These are phyloP conservation scores for Lithobates pipiens DNA, from an alignment of 2,797 vertebrate species.

Conservation along the genomic window DNA sequence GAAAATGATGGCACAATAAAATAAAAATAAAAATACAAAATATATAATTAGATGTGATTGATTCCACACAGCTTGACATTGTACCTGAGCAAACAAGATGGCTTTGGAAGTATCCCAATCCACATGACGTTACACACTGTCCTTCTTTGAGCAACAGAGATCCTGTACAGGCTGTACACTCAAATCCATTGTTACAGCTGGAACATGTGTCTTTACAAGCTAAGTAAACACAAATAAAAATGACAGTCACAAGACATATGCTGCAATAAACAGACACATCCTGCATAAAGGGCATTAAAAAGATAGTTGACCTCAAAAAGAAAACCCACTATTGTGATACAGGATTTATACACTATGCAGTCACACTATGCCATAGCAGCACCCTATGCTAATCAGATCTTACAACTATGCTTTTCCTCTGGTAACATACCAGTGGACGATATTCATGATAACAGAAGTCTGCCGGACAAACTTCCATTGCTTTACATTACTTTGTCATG, in stretches of 20 bases:
- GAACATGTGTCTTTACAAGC: slow-evolving; percentile 85
- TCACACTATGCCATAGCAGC: too few relatives aligned
- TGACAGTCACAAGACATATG: background rate
- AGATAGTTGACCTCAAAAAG: too few relatives aligned
- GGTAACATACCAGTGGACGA: too few relatives aligned
- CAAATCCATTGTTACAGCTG: slow-evolving; percentile 79
- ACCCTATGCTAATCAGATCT: too few relatives aligned
- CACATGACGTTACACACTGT: slow-evolving; percentile 84
- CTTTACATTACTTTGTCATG: too few relatives aligned
- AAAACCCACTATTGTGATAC: too few relatives aligned
- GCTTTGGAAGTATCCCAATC: slow-evolving; percentile 79
- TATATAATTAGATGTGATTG: background rate
- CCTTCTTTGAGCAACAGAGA: slow-evolving; percentile 76
- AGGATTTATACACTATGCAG: too few relatives aligned
- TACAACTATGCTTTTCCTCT: too few relatives aligned
- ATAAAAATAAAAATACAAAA: background rate
- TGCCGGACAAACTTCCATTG: too few relatives aligned
- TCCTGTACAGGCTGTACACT: slow-evolving; percentile 80
- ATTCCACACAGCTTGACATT: background rate
- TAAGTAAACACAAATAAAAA: slow-evolving; percentile 60
- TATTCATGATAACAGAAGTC: too few relatives aligned
- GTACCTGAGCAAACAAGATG: slow-evolving; percentile 83
- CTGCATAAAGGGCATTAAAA: background rate
- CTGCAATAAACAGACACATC: background rate
- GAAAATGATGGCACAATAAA: background rate